These are phyloP conservation scores for Gobio gobio DNA, from an alignment of 2,113 vertebrate genomes.

Conservation along the genomic window DNA sequence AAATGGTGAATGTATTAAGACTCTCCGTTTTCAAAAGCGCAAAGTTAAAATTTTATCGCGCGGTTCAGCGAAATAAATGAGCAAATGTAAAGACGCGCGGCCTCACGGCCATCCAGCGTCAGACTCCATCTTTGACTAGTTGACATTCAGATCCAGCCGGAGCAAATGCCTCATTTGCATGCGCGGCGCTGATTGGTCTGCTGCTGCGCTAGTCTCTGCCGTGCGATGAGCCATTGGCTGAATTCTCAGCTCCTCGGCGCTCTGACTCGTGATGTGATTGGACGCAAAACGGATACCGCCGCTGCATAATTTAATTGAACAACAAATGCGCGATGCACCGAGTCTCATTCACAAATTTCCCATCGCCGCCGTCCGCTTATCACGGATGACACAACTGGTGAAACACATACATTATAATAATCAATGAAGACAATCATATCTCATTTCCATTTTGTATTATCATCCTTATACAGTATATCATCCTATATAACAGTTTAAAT, in stretches of 20 bases:
- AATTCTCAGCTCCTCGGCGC: constrained; percentile 76
- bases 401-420: background rate
- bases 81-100: constrained; percentile 69
- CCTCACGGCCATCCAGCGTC: constrained; percentile 81
- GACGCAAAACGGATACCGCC: constrained; percentile 65
- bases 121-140: constrained; percentile 98
- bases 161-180: constrained; percentile 62
- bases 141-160: constrained; percentile 93
- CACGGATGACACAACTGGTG: background rate
- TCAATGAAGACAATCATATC: background rate
- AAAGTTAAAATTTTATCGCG: constrained; percentile 41
- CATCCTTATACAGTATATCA: too few relatives aligned
- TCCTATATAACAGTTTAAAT: background rate
- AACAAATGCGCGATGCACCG: constrained; percentile 83
- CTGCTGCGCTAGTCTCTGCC: constrained; percentile 86
- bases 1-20: constrained; percentile 45
- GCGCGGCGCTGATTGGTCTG: constrained; percentile 14
- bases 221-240: constrained; percentile 77
- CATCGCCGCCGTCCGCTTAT: constrained; percentile 52
- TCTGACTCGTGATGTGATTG: constrained; percentile 73
- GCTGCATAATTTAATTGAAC: constrained; percentile 79
- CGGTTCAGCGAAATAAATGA: constrained; percentile 33
- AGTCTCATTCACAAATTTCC: constrained; percentile 91
- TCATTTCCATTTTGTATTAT: background rate
- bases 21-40: constrained; percentile 51